These are phyloP conservation scores for Theonella swinhoei DNA, from an alignment of 37 sponge, comb jelly and placozoan species.

Conservation along the genomic window DNA sequence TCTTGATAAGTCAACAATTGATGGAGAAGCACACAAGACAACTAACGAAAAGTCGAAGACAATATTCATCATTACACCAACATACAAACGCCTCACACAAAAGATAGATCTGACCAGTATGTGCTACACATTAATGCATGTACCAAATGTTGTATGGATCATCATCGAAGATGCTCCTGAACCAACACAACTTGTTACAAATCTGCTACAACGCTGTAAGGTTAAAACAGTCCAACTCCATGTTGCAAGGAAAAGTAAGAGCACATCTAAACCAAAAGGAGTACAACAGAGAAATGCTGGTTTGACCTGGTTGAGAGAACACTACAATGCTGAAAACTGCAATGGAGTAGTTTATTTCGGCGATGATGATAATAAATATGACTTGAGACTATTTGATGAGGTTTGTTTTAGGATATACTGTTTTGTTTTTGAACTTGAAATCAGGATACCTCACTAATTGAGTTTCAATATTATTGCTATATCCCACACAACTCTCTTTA, in stretches of 20 bases:
- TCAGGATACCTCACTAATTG: too few species aligned
- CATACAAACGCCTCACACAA: slow-evolving; percentile 64
- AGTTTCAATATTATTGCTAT: too few species aligned
- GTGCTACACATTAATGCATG: slow-evolving; percentile 57
- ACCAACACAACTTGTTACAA: slow-evolving; percentile 28
- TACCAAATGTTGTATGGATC: slow-evolving; percentile 69
- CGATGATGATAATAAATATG: slow-evolving; percentile 67
- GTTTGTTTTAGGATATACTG: too few species aligned
- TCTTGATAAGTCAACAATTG: too few species aligned
- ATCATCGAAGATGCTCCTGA: slow-evolving; percentile 54
- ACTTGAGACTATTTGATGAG: slow-evolving; percentile 59
- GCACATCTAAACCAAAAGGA: slow-evolving; percentile 6
- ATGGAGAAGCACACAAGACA: too few species aligned
- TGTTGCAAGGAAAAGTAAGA: too few species aligned
- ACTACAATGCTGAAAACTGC: background rate
- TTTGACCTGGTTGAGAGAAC: slow-evolving; percentile 14
- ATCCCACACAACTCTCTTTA: too few species aligned
- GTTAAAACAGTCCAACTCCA: slow-evolving; percentile 21
- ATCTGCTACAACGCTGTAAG: slow-evolving; percentile 25
- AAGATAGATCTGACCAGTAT: slow-evolving; percentile 60
- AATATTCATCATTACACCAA: slow-evolving; percentile 67
- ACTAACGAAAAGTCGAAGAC: too few species aligned
- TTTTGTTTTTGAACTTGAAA: too few species aligned
- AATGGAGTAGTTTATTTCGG: slow-evolving; percentile 60
- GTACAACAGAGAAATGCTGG: slow-evolving; percentile 57